These are phyloP conservation scores for Tetragonula clypearis DNA, from an alignment of 1,140 invertebrate species.

Conservation along the genomic window DNA sequence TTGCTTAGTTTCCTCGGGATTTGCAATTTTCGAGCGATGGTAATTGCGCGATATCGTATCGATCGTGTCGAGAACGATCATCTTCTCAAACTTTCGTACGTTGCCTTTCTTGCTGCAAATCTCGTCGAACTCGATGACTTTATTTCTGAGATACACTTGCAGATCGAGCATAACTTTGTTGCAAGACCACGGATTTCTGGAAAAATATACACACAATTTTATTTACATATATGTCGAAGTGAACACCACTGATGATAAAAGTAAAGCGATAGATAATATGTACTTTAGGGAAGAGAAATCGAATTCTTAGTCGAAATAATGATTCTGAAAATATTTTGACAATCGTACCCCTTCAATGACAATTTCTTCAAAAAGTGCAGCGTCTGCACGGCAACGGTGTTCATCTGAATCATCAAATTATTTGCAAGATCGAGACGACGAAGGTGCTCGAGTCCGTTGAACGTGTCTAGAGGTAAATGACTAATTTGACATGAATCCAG, in stretches of 20 bases:
- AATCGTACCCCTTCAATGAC: slow-evolving; percentile 68
- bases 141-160: slow-evolving; percentile 51
- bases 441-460: slow-evolving; percentile 68
- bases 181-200: slow-evolving; percentile 74
- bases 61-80: slow-evolving; percentile 54
- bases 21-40: slow-evolving; percentile 20
- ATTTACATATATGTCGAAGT: not conserved
- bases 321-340: not conserved
- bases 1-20: slow-evolving; percentile 13
- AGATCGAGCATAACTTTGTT: slow-evolving; percentile 63
- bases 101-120: slow-evolving; percentile 55
- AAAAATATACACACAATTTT: slow-evolving; percentile 17
- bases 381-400: slow-evolving; percentile 50
- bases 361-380: slow-evolving; percentile 61
- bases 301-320: not conserved
- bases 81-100: slow-evolving; percentile 70
- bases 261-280: too few relatives aligned
- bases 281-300: not conserved
- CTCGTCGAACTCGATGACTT: slow-evolving; percentile 49
- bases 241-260: not conserved
- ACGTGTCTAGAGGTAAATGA: slow-evolving; percentile 68
- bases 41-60: slow-evolving; percentile 2
- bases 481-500: slow-evolving; percentile 74
- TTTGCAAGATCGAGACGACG: slow-evolving; percentile 75
- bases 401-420: slow-evolving; percentile 73